phyloP scores from a whole-genome alignment of 2,888 invertebrate genomes.

The Eucera pruinosa region DNA sequence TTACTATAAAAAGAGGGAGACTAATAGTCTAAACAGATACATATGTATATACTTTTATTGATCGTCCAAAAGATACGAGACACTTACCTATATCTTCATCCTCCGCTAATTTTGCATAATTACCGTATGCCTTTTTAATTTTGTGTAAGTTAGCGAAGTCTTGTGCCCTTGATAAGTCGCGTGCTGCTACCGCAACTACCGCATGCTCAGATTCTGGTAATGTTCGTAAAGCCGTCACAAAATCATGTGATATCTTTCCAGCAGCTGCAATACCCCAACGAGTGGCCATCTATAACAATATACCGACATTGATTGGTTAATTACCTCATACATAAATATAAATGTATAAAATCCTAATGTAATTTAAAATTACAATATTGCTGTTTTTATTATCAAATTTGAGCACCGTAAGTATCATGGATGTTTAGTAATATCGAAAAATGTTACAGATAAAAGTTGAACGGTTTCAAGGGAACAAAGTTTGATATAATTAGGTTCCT shows the following conservation, averaged over 20 bases:
- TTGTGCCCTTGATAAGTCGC: conserved; percentile 89
- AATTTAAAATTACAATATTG: no score
- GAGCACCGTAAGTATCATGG: no score
- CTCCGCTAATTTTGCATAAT: conserved; percentile 90
- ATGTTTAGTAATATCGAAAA: no score
- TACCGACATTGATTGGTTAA: background rate
- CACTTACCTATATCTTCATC: conserved; percentile 90
- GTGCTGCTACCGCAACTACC: conserved; percentile 91
- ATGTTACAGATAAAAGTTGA: no score
- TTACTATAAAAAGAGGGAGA: no score
- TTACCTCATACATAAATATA: no score
- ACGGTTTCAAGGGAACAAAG: no score
- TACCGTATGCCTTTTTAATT: conserved; percentile 90
- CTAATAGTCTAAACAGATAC: no score
- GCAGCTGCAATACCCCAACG: conserved; percentile 95
- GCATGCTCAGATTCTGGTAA: conserved; percentile 89
- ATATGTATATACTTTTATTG: background rate
- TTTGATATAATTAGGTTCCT: no score
- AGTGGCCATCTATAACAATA: conserved; percentile 86
- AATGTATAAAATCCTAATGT: no score
- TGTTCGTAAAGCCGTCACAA: conserved; percentile 89
- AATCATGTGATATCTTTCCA: conserved; percentile 95
- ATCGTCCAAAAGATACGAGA: background rate
- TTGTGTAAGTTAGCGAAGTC: conserved; percentile 91
- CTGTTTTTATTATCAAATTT: no score